Evolutionary conservation across 2,888 invertebrate genomes (phyloP).

Genomic region (Limulus polyphemus): DNA sequence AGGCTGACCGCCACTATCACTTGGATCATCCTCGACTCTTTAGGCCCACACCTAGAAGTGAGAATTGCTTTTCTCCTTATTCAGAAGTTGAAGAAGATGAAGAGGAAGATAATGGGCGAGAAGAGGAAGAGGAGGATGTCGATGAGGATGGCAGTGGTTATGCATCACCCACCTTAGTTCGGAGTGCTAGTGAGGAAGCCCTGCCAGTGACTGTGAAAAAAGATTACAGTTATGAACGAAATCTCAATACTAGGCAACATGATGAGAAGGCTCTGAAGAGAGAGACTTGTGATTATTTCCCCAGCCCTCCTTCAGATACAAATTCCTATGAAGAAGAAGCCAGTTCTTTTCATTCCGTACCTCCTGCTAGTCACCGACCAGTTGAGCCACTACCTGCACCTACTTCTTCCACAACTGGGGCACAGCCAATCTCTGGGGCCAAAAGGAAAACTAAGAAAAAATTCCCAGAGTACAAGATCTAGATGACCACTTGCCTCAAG

Average conservation of each 20-base stretch:
- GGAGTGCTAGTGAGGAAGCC: slow-evolving; percentile 30
- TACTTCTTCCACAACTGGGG: slow-evolving; percentile 22
- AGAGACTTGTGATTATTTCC: slow-evolving; percentile 26
- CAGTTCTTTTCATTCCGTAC: slow-evolving; percentile 8
- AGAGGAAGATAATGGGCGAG: slow-evolving; percentile 26
- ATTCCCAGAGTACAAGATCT: slow-evolving; percentile 26
- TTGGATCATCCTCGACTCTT: slow-evolving; percentile 1
- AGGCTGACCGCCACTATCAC: slow-evolving; percentile 63
- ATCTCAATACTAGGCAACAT: slow-evolving; percentile 23
- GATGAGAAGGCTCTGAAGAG: slow-evolving; percentile 26
- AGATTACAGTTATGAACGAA: slow-evolving; percentile 25
- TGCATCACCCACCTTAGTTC: slow-evolving; percentile 24
- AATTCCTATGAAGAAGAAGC: slow-evolving; percentile 24
- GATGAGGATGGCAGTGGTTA: slow-evolving; percentile 17
- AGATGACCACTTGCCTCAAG: not conserved
- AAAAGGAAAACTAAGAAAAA: slow-evolving; percentile 24
- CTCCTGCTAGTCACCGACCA: slow-evolving; percentile 1
- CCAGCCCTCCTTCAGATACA: slow-evolving; percentile 28
- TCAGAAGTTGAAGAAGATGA: slow-evolving; percentile 24
- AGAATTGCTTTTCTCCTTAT: not conserved
- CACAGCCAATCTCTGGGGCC: slow-evolving; percentile 19
- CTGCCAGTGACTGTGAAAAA: slow-evolving; percentile 25
- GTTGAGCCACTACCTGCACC: slow-evolving; percentile 16
- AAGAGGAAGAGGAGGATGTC: slow-evolving; percentile 24
- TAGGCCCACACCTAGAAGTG: slow-evolving; percentile 4